Base-by-base conservation (phyloP, 2,113 vertebrate species). In the Rallus limicola region DNA sequence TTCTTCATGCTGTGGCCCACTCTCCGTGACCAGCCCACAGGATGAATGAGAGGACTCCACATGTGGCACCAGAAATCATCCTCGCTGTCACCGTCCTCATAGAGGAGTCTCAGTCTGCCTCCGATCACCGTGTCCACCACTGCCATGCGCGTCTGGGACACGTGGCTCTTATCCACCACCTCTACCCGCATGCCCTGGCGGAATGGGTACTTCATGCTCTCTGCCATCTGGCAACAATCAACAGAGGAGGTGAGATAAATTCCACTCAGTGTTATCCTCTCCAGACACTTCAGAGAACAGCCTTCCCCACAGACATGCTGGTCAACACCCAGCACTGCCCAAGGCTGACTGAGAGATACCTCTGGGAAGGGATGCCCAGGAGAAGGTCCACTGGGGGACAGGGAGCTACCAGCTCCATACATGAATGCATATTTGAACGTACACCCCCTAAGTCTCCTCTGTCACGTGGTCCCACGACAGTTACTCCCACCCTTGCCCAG, bases 21-120 rank as follows among this genome's bases (percentile, higher is more conserved):
- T 53, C 97, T 98, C 42, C 92, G 97, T 38, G 99, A 99, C 99
- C 99, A 99, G 81, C 99, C 99, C 36, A 99, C 97, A 2, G 98
- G 99, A 90, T 99, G 99, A 84, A 99, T 97, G 67, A 99, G 97
- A 4, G 99, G 99, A 93, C 99, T 99, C 98, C 98, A 98, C 98
- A 99, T 99, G 96, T 99, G 99, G 95, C 99, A 99, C 99, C 99
- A 99, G 95, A 99, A 99, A 56, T 99, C 98, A 1, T 98, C 98
- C 3, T 98, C 98, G 1, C 97, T 97, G 69, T 98, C 98, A 1
- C 98, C 98, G 2, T 99, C 99, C 34, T 98, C 98, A 23, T 99
- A 99, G 60, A 99, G 97, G 53, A 99, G 98, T 70, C 98, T 98
- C 50, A 99, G 97, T n/a, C 99, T 99, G 15, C 99, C 99, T 3